Percentiles rank a stretch among this genome's conserved stretches.
Evolutionary conservation across 2,888 invertebrate species (phyloP).

Genomic region (Troides aeacus): DNA sequence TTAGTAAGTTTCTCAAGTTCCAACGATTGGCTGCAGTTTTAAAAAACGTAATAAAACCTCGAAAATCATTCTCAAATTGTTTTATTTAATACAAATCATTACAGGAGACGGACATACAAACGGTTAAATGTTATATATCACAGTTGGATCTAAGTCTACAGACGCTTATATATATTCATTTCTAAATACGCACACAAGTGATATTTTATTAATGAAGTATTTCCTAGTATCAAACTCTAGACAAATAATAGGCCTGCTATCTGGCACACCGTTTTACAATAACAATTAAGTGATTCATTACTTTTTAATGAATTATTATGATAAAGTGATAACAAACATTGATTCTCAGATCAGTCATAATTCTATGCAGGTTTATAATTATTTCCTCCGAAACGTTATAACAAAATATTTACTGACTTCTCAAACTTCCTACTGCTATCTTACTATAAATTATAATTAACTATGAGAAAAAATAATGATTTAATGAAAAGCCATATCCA

Average conservation of each 20-base stretch:
- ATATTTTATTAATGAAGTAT: background rate
- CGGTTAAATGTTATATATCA: constrained; percentile 51
- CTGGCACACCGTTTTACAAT: background rate
- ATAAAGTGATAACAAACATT: too few species aligned
- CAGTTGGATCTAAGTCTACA: constrained; percentile 67
- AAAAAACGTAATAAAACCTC: constrained; percentile 39
- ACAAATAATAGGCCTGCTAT: constrained; percentile 18
- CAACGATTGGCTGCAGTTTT: constrained; percentile 53
- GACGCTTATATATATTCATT: constrained; percentile 6
- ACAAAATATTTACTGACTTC: too few species aligned
- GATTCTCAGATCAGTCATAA: too few species aligned
- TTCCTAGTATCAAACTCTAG: constrained; percentile 29
- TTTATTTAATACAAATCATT: constrained; percentile 32
- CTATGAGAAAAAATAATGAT: too few species aligned
- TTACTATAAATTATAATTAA: too few species aligned
- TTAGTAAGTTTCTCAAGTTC: constrained; percentile 45
- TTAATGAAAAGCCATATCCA: too few species aligned
- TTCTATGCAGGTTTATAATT: too few species aligned
- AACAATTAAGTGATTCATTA: too few species aligned
- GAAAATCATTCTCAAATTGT: constrained; percentile 31
- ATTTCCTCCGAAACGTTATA: too few species aligned
- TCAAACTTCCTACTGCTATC: too few species aligned
- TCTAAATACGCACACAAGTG: constrained; percentile 4
- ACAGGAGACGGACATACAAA: constrained; percentile 29
- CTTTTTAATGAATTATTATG: too few species aligned